Conservation (phyloP, 2,113 vertebrate species). For the Sapayoa aenigma region DNA sequence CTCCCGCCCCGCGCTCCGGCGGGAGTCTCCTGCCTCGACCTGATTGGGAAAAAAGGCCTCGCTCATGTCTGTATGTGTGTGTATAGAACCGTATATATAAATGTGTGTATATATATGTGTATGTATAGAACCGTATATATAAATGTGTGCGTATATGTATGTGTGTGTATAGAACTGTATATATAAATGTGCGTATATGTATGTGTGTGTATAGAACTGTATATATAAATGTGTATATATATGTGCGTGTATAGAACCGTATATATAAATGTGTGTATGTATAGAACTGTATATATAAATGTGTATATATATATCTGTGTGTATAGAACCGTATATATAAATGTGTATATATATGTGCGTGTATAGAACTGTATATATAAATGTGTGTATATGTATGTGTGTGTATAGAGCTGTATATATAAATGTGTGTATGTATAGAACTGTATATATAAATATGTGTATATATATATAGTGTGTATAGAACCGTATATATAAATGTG, state of each 20-base stretch:
- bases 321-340: too few relatives aligned
- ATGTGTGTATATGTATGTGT: neutral
- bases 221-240: neutral
- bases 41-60: neutral
- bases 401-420: neutral
- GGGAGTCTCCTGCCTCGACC: neutral
- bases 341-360: neutral
- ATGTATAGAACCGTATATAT: neutral
- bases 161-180: too few relatives aligned
- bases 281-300: neutral
- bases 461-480: too few relatives aligned
- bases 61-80: rapidly evolving
- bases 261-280: too few relatives aligned
- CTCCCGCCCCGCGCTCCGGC: rapidly evolving
- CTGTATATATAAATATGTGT: too few relatives aligned
- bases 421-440: neutral
- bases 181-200: neutral
- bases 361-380: neutral
- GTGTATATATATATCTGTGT: neutral
- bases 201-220: neutral
- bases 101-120: neutral
- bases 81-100: neutral
- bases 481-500: too few relatives aligned
- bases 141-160: neutral
- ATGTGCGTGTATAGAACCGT: neutral